Evolutionary conservation across 2,113 vertebrate genomes (phyloP).

Genomic region (Microcebus jonahi): DNA sequence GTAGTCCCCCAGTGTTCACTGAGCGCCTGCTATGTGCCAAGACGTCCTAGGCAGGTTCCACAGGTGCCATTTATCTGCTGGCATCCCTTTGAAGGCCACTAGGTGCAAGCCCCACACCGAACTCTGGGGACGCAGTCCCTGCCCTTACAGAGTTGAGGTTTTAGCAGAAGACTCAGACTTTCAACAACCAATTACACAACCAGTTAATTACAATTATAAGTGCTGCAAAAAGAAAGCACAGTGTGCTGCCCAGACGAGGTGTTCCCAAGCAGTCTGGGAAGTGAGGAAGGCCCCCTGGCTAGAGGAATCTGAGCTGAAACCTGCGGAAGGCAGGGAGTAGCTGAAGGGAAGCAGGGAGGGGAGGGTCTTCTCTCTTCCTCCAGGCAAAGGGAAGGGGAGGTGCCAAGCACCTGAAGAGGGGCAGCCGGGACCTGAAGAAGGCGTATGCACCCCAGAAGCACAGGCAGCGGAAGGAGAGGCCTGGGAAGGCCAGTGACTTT

Average conservation of each 20-base stretch:
- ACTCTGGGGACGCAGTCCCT: neutral
- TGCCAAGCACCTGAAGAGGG: neutral
- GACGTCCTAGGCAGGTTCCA: neutral
- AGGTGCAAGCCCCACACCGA: neutral
- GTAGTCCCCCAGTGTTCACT: neutral
- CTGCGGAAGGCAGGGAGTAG: neutral
- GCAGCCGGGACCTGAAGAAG: neutral
- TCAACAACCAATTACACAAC: neutral
- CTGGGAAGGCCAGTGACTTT: neutral
- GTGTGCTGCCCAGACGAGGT: neutral
- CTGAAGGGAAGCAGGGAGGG: neutral
- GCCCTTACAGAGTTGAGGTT: neutral
- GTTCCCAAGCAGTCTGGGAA: neutral
- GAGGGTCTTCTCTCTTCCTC: neutral
- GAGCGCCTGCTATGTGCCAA: neutral
- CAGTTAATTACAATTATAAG: neutral
- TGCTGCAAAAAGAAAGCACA: neutral
- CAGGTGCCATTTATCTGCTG: neutral
- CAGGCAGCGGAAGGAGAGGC: too few relatives aligned
- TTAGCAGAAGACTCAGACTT: neutral
- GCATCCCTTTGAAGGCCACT: too few relatives aligned
- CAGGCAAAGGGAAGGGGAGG: neutral
- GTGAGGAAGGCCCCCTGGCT: neutral
- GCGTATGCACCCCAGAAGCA: too few relatives aligned
- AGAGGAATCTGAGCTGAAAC: neutral